Base-by-base conservation (phyloP, 2,113 vertebrate genomes). In the Callopanchax toddi region DNA sequence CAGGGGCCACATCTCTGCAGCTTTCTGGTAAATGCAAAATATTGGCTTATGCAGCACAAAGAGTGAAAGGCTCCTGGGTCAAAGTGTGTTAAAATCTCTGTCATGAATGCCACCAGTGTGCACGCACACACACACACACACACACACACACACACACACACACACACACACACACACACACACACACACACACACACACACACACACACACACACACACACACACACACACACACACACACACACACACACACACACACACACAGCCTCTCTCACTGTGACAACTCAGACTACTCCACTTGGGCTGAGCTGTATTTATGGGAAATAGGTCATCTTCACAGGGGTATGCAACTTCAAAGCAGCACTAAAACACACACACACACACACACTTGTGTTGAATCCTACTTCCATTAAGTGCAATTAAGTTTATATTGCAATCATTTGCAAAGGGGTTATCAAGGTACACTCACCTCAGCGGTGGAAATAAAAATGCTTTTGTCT, bases 311-410 rank as follows among this genome's bases (percentile, higher is more conserved):
- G 43, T 45, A 78, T 81, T 79, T 87, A 67, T 66, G 59, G 59
- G 60, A 86, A 87, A 87, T 85, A 70, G 84, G 79, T 81, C 78
- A 85, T 86, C 76, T 66, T 85, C 67, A 74, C 67, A 55, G 18
- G 67, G 54, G 68, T 51, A 60, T 32, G 29, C 49, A 42, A 75
- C 76, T 86, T 85, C 79, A 88, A 84, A 86, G 81, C 67, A n/a
- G 64, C 37, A 25, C 45, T 29, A 36, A 73, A 74, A 44, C 45
- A 10, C 8, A 26, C 51, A 0, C 15, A 37, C 20, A 57, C 11
- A 48, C 36, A 11, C 10, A 11, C 22, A 15, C 50, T 20, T 58
- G 54, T 18, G 39, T 29, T 25, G 25, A 36, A 80, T 43, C 52
- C 58, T 53, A 71, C 57, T 77, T 17, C 46, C 60, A 64, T 81